Percentiles rank a stretch among this genome's conserved stretches.
Conservation (phyloP, 2,797 vertebrate genomes). For the Semotilus atromaculatus region DNA sequence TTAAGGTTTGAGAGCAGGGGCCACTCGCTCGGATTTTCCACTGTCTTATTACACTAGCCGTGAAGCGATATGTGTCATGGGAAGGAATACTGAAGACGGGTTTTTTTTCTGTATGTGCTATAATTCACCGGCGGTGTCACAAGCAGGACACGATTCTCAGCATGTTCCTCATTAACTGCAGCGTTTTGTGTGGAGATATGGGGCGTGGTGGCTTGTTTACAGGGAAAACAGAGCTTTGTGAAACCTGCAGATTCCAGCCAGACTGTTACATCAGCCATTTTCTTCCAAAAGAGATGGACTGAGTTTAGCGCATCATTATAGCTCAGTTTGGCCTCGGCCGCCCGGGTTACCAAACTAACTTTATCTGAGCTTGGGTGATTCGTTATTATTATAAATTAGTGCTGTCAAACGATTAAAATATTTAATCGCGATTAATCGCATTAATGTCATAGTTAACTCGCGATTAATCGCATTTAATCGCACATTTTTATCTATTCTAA, state of each 20-base stretch:
- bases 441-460: too few species aligned
- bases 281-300: slow-evolving; percentile 13
- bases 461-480: too few species aligned
- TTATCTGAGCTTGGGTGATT: slow-evolving; percentile 18
- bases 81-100: slow-evolving; percentile 51
- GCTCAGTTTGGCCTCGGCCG: background rate
- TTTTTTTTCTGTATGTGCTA: slow-evolving; percentile 26
- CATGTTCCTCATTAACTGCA: slow-evolving; percentile 39
- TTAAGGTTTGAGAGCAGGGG: slow-evolving; percentile 43
- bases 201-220: slow-evolving; percentile 42
- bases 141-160: slow-evolving; percentile 22
- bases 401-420: too few species aligned
- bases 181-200: slow-evolving; percentile 26
- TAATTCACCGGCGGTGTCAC: slow-evolving; percentile 30
- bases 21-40: slow-evolving; percentile 61
- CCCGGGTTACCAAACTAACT: slow-evolving; percentile 13
- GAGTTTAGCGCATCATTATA: slow-evolving; percentile 13
- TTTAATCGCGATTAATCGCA: too few species aligned
- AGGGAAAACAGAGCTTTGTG: slow-evolving; percentile 39
- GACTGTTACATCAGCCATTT: slow-evolving; percentile 48
- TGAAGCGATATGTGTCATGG: slow-evolving; percentile 58
- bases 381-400: background rate
- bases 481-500: too few species aligned
- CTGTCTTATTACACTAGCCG: slow-evolving; percentile 59
- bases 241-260: slow-evolving; percentile 31